A percentile compares a stretch with the other conserved stretches of the same genome.
Conservation (phyloP, 1,140 invertebrate species). For the Chlorops oryzae region DNA sequence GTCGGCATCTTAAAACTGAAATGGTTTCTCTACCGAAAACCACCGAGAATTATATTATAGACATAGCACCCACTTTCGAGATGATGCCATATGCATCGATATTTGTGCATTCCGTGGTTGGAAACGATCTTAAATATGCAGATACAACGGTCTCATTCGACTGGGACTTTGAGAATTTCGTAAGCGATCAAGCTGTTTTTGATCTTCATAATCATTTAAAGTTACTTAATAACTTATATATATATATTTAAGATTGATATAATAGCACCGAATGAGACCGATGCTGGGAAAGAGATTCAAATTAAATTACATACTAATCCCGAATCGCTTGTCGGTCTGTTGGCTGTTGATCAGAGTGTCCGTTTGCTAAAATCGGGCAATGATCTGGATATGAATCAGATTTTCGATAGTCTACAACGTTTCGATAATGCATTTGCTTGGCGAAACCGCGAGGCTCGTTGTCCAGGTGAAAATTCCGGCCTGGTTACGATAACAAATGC, state of each 20-base stretch:
- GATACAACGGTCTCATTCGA: slow-evolving; percentile 64
- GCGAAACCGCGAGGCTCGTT: background rate
- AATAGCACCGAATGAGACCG: slow-evolving; percentile 49
- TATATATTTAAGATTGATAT: slow-evolving; percentile 30
- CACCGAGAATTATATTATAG: slow-evolving; percentile 45
- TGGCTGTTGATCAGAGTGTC: slow-evolving; percentile 79
- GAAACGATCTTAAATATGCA: background rate
- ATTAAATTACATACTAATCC: slow-evolving; percentile 68
- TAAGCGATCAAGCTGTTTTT: slow-evolving; percentile 49
- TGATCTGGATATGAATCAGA: slow-evolving; percentile 48
- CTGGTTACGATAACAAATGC: slow-evolving; percentile 15
- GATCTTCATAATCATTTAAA: slow-evolving; percentile 1
- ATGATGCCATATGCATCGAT: slow-evolving; percentile 64
- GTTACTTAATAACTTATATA: slow-evolving; percentile 16
- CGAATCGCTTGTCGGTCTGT: slow-evolving; percentile 72
- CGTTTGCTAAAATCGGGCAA: slow-evolving; percentile 59
- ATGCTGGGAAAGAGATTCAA: slow-evolving; percentile 66
- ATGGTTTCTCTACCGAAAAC: slow-evolving; percentile 56
- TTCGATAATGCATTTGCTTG: background rate
- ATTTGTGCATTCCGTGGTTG: slow-evolving; percentile 3
- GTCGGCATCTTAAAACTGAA: slow-evolving; percentile 69
- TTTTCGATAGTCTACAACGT: slow-evolving; percentile 32
- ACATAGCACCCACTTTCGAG: slow-evolving; percentile 62
- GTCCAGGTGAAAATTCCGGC: slow-evolving; percentile 6
- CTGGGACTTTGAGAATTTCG: slow-evolving; percentile 68